Percentiles rank a stretch among this genome's conserved stretches.
These are phyloP conservation scores for Tachycineta bicolor DNA, from an alignment of 2,113 vertebrate genomes.

Conservation along the genomic window DNA sequence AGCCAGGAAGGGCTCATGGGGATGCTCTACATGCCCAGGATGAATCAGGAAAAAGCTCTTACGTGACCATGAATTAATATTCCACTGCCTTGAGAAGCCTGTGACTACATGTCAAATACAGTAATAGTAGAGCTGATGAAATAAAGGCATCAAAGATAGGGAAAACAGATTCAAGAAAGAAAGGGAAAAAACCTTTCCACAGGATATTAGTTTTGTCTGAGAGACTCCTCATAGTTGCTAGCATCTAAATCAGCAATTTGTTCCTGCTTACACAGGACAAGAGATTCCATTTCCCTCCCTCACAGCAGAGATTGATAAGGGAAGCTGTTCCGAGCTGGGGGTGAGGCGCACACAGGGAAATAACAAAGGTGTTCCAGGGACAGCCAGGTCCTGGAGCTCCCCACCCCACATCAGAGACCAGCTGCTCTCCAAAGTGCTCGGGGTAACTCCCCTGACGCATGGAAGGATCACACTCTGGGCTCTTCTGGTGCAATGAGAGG, in stretches of 20 bases:
- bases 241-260: not conserved
- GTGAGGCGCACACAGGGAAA: not conserved
- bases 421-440: not conserved
- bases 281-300: not conserved
- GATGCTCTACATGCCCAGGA: not conserved
- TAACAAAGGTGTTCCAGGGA: not conserved
- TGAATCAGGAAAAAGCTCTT: not conserved
- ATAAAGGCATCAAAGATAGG: not conserved
- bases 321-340: not conserved
- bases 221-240: not conserved
- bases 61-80: not conserved
- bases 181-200: not conserved
- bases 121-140: not conserved
- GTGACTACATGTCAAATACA: not conserved
- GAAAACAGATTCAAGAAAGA: not conserved
- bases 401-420: not conserved
- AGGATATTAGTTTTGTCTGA: not conserved
- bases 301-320: not conserved
- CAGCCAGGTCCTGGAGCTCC: not conserved
- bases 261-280: not conserved
- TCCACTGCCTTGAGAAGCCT: not conserved
- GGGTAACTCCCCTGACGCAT: not conserved
- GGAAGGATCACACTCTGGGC: not conserved
- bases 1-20: not conserved
- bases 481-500: not conserved